These are phyloP conservation scores for Archilochus colubris DNA, from an alignment of 2,113 vertebrate genomes.

Conservation along the genomic window DNA sequence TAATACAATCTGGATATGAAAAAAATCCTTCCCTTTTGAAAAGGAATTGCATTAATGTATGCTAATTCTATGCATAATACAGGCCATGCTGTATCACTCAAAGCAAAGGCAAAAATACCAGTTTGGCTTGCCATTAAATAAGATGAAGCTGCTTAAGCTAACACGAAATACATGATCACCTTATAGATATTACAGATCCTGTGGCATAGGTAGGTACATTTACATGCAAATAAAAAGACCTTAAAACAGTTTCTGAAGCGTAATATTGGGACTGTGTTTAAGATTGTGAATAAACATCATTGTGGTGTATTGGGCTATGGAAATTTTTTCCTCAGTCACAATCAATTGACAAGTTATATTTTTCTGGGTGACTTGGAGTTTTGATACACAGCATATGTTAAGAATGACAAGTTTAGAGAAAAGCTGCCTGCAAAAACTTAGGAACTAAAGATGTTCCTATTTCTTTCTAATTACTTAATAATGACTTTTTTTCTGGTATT, in stretches of 20 bases:
- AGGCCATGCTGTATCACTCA: not conserved
- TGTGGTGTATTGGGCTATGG: not conserved
- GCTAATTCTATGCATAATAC: not conserved
- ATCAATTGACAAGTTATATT: not conserved
- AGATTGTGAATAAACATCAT: not conserved
- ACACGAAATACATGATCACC: not conserved
- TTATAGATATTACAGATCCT: not conserved
- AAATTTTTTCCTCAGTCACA: not conserved
- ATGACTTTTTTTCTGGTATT: not conserved
- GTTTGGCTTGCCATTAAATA: not conserved
- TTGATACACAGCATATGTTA: not conserved
- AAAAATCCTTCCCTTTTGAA: not conserved
- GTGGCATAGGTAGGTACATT: not conserved
- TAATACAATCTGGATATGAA: not conserved
- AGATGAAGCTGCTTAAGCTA: not conserved
- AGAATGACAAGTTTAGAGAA: not conserved
- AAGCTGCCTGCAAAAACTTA: not conserved
- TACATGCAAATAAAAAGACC: not conserved
- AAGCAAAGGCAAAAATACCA: not conserved
- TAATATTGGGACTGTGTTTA: not conserved
- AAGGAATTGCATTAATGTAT: not conserved
- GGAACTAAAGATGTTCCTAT: not conserved
- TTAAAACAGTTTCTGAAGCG: not conserved
- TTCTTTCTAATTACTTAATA: not conserved
- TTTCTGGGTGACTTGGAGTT: not conserved